These are phyloP conservation scores for Pristionchus exspectatus DNA, from an alignment of 2,888 invertebrate genomes.

Conservation along the genomic window DNA sequence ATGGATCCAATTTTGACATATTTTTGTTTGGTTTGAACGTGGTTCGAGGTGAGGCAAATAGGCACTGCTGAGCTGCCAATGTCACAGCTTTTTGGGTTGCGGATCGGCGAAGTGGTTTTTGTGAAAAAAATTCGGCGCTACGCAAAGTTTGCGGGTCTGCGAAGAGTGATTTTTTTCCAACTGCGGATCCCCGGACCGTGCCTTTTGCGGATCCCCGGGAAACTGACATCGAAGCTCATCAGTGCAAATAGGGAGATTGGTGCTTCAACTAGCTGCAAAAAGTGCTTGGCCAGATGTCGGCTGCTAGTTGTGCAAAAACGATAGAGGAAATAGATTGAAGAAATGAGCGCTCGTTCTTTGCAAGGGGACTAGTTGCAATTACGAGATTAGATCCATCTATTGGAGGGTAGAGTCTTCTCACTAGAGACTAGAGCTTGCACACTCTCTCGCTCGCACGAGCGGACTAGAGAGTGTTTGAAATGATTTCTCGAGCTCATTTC, in stretches of 20 bases:
- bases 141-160: no score
- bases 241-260: background rate
- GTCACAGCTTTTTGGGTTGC: no score
- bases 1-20: background rate
- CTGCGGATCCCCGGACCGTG: no score
- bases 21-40: background rate
- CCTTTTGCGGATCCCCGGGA: no score
- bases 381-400: background rate
- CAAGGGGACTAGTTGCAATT: background rate
- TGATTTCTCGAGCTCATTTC: no score
- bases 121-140: no score
- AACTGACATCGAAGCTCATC: no score
- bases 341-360: background rate
- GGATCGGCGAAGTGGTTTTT: no score
- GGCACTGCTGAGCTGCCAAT: background rate
- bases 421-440: no score
- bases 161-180: no score
- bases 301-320: background rate
- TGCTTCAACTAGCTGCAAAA: background rate
- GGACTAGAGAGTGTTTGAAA: no score
- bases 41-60: background rate
- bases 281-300: background rate
- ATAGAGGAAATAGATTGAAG: background rate
- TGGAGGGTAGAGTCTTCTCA: background rate
- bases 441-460: no score